Evolutionary conservation across 1,140 invertebrate genomes (phyloP), one percentile per base, ranked within the genome.

Genomic region (Brachionus rubens): DNA sequence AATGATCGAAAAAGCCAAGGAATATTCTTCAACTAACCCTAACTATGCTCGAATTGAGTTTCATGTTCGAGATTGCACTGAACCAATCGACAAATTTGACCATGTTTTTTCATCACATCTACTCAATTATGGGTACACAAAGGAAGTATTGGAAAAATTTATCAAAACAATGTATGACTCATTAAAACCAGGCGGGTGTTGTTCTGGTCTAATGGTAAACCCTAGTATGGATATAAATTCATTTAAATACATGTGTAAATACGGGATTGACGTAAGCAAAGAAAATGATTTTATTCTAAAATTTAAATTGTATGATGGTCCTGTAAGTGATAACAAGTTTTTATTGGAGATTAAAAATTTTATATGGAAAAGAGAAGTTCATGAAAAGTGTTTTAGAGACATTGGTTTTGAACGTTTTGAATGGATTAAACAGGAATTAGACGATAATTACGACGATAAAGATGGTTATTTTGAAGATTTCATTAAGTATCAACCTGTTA

Each of bases 391-490:
- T 59, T 59, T 59, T 36, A 33, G 16, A 28, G 36, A 59, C 5
- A 19, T 19, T 33, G 54, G 54, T 33, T 59, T 59, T 59, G 30
- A 10, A 9, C n/a, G 36, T 59, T 59, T 59, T 9, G 33, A 59
- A 59, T 59, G 54, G 54, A 33, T 59, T 59, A 10, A 59, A 19
- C 54, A 26, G 2, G 36, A 7, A 33, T 19, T 59, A 7, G 54
- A 59, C 10, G 54, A 59, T 36, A 36, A 21, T 7, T 59, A 33
- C 16, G 54, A 40, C 3, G 54, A 59, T 36, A 19, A 7, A 9
- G 54, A 59, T 7, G 54, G 54, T 36, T 59, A 33, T 59, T 59
- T 36, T 59, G 30, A 59, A 33, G 54, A 59, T 59, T 59, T 36
- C 16, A 33, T 59, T 16, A 59, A 59, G 16, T 59, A 59, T 40